phyloP scores from a whole-genome alignment of 1,140 invertebrate genomes.

The Antheraea pernyi region DNA sequence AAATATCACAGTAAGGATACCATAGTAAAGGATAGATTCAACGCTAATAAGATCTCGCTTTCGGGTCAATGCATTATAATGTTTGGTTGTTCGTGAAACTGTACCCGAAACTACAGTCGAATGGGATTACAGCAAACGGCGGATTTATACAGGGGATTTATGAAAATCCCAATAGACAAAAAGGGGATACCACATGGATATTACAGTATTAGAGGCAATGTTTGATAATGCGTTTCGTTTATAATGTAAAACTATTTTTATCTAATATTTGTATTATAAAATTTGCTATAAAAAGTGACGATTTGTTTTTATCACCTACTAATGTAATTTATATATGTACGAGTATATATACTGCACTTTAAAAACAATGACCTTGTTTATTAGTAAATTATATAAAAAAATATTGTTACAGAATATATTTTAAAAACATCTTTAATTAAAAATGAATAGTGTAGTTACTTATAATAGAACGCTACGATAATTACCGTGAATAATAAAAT shows the following conservation, averaged over 20 bases:
- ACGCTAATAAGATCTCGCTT: conserved; percentile 22
- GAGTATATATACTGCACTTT: too few relatives aligned
- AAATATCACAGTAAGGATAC: not conserved
- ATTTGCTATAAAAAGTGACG: not conserved
- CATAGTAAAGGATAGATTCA: conserved; percentile 5
- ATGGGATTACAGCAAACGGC: conserved; percentile 58
- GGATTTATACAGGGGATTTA: conserved; percentile 62
- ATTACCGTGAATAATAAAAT: too few relatives aligned
- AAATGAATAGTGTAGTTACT: too few relatives aligned
- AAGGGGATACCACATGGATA: conserved; percentile 35
- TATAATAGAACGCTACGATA: too few relatives aligned
- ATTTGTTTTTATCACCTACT: not conserved
- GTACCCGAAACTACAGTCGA: conserved; percentile 33
- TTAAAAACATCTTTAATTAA: not conserved
- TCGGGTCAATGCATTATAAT: conserved; percentile 37
- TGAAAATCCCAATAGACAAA: conserved; percentile 46
- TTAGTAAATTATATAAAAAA: too few relatives aligned
- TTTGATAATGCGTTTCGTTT: conserved; percentile 33
- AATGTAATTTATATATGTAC: too few relatives aligned
- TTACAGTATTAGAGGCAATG: conserved; percentile 38
- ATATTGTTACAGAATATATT: not conserved
- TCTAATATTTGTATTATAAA: not conserved
- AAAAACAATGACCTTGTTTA: too few relatives aligned
- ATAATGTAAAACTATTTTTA: not conserved
- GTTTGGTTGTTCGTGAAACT: conserved; percentile 49